Evolutionary conservation across 2,888 invertebrate species (phyloP), one percentile per base, ranked within the genome.

Genomic region (Bellardia pandia): DNA sequence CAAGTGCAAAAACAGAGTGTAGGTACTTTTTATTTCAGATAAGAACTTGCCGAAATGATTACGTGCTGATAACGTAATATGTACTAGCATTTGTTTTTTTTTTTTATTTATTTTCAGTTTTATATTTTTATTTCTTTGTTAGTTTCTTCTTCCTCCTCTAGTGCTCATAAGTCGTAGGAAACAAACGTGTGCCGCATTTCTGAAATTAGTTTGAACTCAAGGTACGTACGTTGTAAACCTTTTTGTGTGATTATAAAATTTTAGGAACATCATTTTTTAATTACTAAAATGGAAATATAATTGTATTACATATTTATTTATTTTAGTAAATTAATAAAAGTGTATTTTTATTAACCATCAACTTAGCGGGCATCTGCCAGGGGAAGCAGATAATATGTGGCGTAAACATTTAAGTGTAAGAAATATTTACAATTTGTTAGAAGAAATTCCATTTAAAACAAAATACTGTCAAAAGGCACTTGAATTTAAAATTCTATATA

Each of bases 21-120:
- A 56, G 33, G 40, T 66, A 76, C 45, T 14, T 78, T 83, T 74
- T 66, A 53, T 33, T 74, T 62, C 2, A 80, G 87, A 87, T 87
- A 87, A 87, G 84, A 74, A 81, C 69, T 81, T 85, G 81, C 84
- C 87, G 84, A 87, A 87, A 81, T 81, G 84, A 75, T 81, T 84
- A 88, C 72, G 80, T 86, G 83, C 83, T 88, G 88, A 88, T 88
- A 85, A 82, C 66, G 48, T 75, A 62, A 76, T 56, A n/a, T n/a
- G n/a, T n/a, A 16, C 40, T 48, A 79, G 74, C 40, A 58, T 76
- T 86, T 75, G 16, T 79, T 76, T 45, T 30, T 72, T 56, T 48
- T 53, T 40, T 71, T 51, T 23, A 23, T 23, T 14, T 45, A 48
- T 68, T 60, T 68, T 13, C 76, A 76, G 51, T 30, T 75, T 69